These are phyloP conservation scores for Laticauda colubrina DNA, from an alignment of 2,113 vertebrate genomes.

Conservation along the genomic window DNA sequence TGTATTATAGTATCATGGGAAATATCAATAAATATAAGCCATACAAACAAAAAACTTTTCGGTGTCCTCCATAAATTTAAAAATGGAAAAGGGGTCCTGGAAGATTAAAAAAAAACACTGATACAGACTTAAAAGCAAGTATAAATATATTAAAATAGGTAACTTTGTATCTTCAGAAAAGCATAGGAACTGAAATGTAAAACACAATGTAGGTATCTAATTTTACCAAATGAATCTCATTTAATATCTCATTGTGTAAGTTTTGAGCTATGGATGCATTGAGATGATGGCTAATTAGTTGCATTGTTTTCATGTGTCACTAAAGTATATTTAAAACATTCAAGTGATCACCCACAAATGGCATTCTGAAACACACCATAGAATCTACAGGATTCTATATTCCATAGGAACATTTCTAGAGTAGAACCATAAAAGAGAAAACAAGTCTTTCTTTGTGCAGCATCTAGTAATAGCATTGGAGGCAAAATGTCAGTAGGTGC, in stretches of 20 bases:
- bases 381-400: neutral
- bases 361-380: neutral
- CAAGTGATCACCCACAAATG: neutral
- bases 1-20: neutral
- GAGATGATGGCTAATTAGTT: slow-evolving; percentile 26
- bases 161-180: neutral
- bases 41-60: neutral
- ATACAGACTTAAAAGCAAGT: neutral
- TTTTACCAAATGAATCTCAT: slow-evolving; percentile 6
- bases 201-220: neutral
- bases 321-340: slow-evolving; percentile 19
- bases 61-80: neutral
- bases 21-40: neutral
- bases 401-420: neutral
- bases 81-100: neutral
- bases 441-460: neutral
- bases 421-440: neutral
- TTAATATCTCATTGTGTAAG: slow-evolving; percentile 6
- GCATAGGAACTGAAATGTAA: neutral
- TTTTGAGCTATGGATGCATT: neutral
- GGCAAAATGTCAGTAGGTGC: neutral
- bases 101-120: neutral
- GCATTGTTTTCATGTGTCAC: slow-evolving; percentile 22
- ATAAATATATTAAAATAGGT: neutral
- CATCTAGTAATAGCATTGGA: neutral